Evolutionary conservation across 2,888 invertebrate genomes (phyloP).

Genomic region (Leucophenga maculata): DNA sequence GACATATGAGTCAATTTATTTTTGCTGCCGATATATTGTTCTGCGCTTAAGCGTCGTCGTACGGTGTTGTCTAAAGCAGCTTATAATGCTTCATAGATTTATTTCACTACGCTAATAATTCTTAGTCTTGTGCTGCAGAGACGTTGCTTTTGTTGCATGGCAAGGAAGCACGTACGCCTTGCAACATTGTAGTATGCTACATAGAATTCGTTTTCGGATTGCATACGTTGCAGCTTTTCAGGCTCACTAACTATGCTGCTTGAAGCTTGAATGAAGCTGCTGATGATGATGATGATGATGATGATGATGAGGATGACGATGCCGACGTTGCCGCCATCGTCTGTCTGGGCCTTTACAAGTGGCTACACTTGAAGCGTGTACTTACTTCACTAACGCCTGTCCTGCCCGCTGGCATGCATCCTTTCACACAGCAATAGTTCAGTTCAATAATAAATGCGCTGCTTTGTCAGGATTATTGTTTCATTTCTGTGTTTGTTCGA

Average conservation of each 20-base stretch:
- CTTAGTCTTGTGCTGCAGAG: slow-evolving; percentile 34
- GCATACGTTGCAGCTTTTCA: neutral
- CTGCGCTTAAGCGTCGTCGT: neutral
- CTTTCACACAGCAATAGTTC: slow-evolving; percentile 46
- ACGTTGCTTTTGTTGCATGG: too few relatives aligned
- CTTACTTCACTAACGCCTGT: slow-evolving; percentile 13
- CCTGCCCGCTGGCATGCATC: slow-evolving; percentile 32
- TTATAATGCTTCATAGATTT: slow-evolving; percentile 23
- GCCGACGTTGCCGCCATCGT: neutral
- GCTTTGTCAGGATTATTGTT: slow-evolving; percentile 69
- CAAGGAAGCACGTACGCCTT: too few relatives aligned
- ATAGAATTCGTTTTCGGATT: neutral
- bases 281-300: neutral
- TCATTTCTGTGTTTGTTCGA: slow-evolving; percentile 41
- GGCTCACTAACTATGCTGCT: too few relatives aligned
- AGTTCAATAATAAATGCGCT: slow-evolving; percentile 69
- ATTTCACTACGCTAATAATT: slow-evolving; percentile 40
- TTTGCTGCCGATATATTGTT: slow-evolving; percentile 6
- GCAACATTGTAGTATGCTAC: too few relatives aligned
- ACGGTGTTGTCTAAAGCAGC: neutral
- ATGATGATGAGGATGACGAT: neutral
- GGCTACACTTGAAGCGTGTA: neutral
- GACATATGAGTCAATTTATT: slow-evolving; percentile 29
- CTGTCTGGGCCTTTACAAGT: neutral
- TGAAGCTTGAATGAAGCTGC: too few relatives aligned